Evolutionary conservation across 2,888 invertebrate genomes (phyloP).

Genomic region (Drosophila formosana): DNA sequence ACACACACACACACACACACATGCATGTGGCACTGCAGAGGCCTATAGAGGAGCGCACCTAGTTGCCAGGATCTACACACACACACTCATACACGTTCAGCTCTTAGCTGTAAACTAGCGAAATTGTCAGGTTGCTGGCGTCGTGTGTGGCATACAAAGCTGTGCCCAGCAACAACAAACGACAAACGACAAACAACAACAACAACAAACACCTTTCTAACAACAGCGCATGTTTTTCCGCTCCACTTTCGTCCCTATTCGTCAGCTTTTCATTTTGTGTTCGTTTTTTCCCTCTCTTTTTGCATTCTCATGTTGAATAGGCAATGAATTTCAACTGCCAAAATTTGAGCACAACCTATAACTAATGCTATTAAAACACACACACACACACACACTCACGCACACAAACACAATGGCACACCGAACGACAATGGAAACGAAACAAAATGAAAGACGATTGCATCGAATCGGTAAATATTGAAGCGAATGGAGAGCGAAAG

Average conservation of each 20-base stretch:
- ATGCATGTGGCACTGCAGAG: neutral
- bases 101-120: conserved; percentile 49
- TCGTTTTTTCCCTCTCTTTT: neutral
- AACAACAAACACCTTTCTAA: conserved; percentile 2
- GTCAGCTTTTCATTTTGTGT: neutral
- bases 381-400: conserved; percentile 9
- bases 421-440: conserved; percentile 7
- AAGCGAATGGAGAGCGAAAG: neutral
- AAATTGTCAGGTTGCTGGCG: conserved; percentile 59
- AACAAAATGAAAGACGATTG: neutral
- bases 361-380: conserved; percentile 33
- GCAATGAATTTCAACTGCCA: conserved; percentile 68
- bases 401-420: conserved; percentile 7
- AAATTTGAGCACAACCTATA: conserved; percentile 21
- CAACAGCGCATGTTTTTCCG: neutral
- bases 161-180: neutral
- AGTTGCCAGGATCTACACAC: conserved; percentile 14
- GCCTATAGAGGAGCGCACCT: conserved; percentile 7
- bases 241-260: neutral
- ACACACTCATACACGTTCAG: too few relatives aligned
- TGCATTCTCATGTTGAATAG: conserved; percentile 28
- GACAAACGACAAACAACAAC: neutral
- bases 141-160: conserved; percentile 58
- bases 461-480: neutral
- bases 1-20: neutral